Evolutionary conservation across 2,113 vertebrate genomes (phyloP).

Genomic region (Scortum barcoo): DNA sequence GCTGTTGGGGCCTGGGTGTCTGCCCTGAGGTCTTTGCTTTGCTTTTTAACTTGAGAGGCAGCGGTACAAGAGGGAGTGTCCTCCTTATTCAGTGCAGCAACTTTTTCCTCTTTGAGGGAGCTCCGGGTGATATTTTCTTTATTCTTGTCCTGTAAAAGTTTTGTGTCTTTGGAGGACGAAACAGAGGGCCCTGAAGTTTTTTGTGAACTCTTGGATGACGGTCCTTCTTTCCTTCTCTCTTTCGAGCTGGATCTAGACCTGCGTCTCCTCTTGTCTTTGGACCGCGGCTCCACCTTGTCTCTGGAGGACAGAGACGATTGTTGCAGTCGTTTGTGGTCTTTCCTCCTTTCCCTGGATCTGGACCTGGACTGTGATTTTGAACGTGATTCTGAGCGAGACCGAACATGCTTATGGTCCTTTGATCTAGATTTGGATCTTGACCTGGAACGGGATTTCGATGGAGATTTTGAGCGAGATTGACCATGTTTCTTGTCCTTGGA

Average conservation of each 20-base stretch:
- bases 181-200: slow-evolving; percentile 41
- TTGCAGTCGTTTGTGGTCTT: slow-evolving; percentile 69
- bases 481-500: slow-evolving; percentile 79
- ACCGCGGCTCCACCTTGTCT: slow-evolving; percentile 72
- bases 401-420: slow-evolving; percentile 74
- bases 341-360: slow-evolving; percentile 84
- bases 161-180: slow-evolving; percentile 51
- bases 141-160: slow-evolving; percentile 48
- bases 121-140: slow-evolving; percentile 33
- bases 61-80: slow-evolving; percentile 1
- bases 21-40: slow-evolving; percentile 12
- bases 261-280: slow-evolving; percentile 79
- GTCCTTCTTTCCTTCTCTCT: slow-evolving; percentile 82
- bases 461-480: slow-evolving; percentile 75
- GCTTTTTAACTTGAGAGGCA: slow-evolving; percentile 41
- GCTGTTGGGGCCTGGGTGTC: slow-evolving; percentile 11
- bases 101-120: slow-evolving; percentile 37
- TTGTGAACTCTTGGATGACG: slow-evolving; percentile 54
- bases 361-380: slow-evolving; percentile 70
- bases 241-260: slow-evolving; percentile 84
- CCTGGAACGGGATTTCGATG: slow-evolving; percentile 70
- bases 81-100: slow-evolving; percentile 27
- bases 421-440: slow-evolving; percentile 61
- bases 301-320: slow-evolving; percentile 66
- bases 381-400: slow-evolving; percentile 72